Base-by-base conservation (phyloP, 1,140 invertebrate genomes). In the Listronotus bonariensis region DNA sequence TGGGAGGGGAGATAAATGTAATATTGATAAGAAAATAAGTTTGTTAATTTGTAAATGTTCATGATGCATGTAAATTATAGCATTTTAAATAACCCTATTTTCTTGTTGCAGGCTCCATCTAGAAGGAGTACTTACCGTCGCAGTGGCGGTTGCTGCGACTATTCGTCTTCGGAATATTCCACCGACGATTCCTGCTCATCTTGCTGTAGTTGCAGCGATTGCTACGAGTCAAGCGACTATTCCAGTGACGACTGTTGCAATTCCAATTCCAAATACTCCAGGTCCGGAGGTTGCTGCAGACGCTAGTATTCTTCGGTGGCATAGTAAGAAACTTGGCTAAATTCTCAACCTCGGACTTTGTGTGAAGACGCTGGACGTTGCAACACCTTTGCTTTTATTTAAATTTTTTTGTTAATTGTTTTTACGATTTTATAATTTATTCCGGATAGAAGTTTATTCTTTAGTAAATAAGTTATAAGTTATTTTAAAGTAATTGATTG, bases 271-370 rank as follows among this genome's bases (percentile, higher is more conserved):
- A 7, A 8, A 7, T 15, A 14, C 8, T 43, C 17, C 41, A 18
- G 14, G 14, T 15, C 41, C 41, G 8, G 14, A 1, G 14, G 41
- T n/a, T 43, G 41, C 12, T 43, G 41, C 17, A 43, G 14, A 43
- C 41, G 41, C 14, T 43, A 43, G 41, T 43, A 3, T 43, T 43
- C 41, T 43, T 14, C 41, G 41, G 41, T 43, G 41, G 41, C 41
- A 43, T 14, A n/a, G 41, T 43, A 7, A 7, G 41, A 43, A 43
- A 14, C 17, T 43, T 7, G 6, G 41, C 14, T 7, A 12, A 4
- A 12, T n/a, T 43, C 14, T 36, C n/a, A 7, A 3, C 11, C 34
- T 12, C 11, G 11, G 34, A 36, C 34, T 36, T 12, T 36, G 34
- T 36, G 11, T 36, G 34, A 36, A 36, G 34, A 36, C 11, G 34